These are phyloP conservation scores for Mechanitis mazaeus DNA, from an alignment of 2,888 invertebrate species.

Conservation along the genomic window DNA sequence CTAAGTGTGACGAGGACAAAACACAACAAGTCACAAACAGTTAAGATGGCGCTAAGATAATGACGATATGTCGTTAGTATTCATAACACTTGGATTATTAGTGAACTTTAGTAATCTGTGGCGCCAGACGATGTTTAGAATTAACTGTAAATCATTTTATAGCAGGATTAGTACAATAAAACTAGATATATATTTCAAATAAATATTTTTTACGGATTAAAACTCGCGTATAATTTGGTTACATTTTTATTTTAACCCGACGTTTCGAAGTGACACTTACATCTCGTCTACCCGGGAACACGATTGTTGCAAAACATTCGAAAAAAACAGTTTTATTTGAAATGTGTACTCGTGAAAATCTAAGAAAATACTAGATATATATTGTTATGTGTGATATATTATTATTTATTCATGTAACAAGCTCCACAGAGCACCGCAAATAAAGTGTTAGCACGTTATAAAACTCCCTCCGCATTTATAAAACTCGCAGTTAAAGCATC, in stretches of 20 bases:
- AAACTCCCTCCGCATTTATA: slow-evolving; percentile 17
- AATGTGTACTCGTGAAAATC: too few species aligned
- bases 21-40: slow-evolving; percentile 20
- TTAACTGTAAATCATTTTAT: too few species aligned
- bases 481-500: slow-evolving; percentile 35
- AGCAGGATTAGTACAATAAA: background rate
- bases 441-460: slow-evolving; percentile 16
- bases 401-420: background rate
- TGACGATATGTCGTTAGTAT: slow-evolving; percentile 23
- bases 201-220: too few species aligned
- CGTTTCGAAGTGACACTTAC: too few species aligned
- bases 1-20: slow-evolving; percentile 18
- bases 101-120: slow-evolving; percentile 9
- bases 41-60: slow-evolving; percentile 22
- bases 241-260: too few species aligned
- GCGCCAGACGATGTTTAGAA: too few species aligned
- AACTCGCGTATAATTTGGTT: too few species aligned
- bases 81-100: slow-evolving; percentile 10
- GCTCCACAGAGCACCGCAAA: slow-evolving; percentile 9
- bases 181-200: too few species aligned
- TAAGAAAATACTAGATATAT: too few species aligned
- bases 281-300: too few species aligned
- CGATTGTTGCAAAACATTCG: too few species aligned
- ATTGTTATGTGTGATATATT: background rate
- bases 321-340: too few species aligned